Base-by-base conservation (phyloP, 1,140 invertebrate species). In the Lethocerus indicus region DNA sequence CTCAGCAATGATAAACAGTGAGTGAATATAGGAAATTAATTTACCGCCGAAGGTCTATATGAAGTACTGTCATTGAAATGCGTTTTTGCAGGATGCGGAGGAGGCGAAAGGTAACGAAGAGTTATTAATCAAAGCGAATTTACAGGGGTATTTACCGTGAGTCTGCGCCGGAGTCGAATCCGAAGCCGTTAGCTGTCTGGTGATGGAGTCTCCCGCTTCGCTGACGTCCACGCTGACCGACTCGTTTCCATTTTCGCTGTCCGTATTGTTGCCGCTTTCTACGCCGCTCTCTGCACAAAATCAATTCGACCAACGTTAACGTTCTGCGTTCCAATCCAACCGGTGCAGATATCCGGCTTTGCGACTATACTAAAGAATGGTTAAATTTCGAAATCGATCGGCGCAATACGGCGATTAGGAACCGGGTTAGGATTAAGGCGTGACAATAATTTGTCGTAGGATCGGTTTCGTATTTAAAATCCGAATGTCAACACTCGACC, bases 211-310 rank as follows among this genome's bases (percentile, higher is more conserved):
- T 20, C 47, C 50, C 6, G 23, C 43, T 13, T 53, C 52, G 27
- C 47, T 53, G 20, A 26, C 25, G 7, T 18, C 40, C 13, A 37
- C 24, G 40, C 49, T 49, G 7, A 50, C 5, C 9, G 52, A 53
- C n/a, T 53, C 52, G 25, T 36, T 48, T 5, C 32, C 48, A 37
- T 26, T 46, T 32, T 53, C 52, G 21, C 52, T 53, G 21, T 53
- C 52, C 2, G 52, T 44, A 43, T 53, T 53, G 18, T 53, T 53
- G 1, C 52, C 52, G 23, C 52, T 53, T 42, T 53, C 52, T 23
- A 53, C 52, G 29, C 52, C 52, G 40, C 52, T 53, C 26, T 53
- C 52, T 53, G 16, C 13, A 52, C 45, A 9, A 50, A 47, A 29
- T 4, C 14, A 47, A 47, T 32, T 12, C 9, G 9, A 9, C 29